These are phyloP conservation scores for Physocephala rufipes DNA, from an alignment of 2,888 invertebrate genomes.

Conservation along the genomic window DNA sequence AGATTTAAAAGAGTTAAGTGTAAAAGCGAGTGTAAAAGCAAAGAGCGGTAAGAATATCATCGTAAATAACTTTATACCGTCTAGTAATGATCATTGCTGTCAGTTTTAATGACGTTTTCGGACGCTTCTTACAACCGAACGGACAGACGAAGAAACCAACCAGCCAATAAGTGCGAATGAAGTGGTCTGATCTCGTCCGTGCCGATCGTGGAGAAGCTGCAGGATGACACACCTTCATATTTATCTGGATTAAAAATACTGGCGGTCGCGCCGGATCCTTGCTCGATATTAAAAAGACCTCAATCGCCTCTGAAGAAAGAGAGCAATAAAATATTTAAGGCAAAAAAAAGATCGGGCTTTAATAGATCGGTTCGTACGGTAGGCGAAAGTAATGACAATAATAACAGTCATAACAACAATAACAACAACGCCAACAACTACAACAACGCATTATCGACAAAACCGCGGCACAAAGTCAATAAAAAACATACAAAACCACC, in stretches of 20 bases:
- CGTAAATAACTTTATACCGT: constrained; percentile 25
- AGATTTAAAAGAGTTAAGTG: no score
- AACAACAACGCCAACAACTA: neutral
- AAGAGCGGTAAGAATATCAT: neutral
- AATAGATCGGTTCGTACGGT: neutral
- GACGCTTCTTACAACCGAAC: constrained; percentile 12
- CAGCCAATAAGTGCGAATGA: no score
- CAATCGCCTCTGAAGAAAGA: neutral
- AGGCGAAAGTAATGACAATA: neutral
- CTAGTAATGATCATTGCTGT: constrained; percentile 25
- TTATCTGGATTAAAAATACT: neutral
- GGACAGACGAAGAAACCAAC: no score
- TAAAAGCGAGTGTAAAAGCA: no score
- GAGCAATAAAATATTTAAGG: neutral
- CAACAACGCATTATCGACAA: neutral
- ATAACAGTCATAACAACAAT: neutral
- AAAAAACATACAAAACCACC: neutral
- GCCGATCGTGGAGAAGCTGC: neutral
- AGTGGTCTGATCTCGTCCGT: neutral
- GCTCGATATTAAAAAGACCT: neutral
- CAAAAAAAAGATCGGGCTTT: no score
- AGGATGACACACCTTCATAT: constrained; percentile 31
- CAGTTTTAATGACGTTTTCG: constrained; percentile 21
- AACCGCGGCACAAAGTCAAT: neutral
- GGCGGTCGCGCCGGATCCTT: neutral